Base-by-base conservation (phyloP, 1,140 invertebrate species). In the Lucilia sericata region DNA sequence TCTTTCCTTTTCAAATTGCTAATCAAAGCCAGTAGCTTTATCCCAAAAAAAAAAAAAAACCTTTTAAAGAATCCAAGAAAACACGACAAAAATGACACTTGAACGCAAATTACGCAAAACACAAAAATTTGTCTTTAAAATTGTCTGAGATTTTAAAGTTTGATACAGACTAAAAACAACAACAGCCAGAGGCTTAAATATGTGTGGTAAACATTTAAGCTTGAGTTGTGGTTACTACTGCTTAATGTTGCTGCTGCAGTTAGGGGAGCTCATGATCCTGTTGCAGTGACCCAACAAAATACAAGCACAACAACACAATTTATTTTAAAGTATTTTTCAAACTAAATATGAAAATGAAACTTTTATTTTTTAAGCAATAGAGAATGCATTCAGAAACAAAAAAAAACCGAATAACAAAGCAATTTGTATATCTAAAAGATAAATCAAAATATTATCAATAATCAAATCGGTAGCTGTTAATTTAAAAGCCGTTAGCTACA, bases 381-480 rank as follows among this genome's bases (percentile, higher is more conserved):
- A 55, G 5, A 14, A 55, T 51, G 49, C 49, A 51, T 51, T 51
- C 49, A 51, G 12, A 51, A 5, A 55, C 17, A 70, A 10, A 70
- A 21, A 8, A 70, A 21, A 21, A 70, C 7, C 14, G 60, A 19
- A 70, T 21, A 21, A 21, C 55, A 60, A 21, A 70, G 65, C 65
- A 70, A 70, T 70, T 70, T 70, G 65, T 70, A 21, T 70, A 70
- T 70, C 65, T 70, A 9, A 70, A 70, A 70, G 21, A 21, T 70
- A 70, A 70, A 70, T 70, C 65, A 70, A 70, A 70, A 70, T 70
- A 70, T 25, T 70, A 70, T 70, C 65, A 21, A 70, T 70, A 70
- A 70, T 70, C 65, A 70, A 70, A 70, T 70, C 65, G 65, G 65
- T 70, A 70, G 65, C 65, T 70, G 65, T 70, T 70, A 19, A 70